Percentiles rank a stretch among this genome's conserved stretches.
phyloP scores from a whole-genome alignment of 2,888 invertebrate genomes.

The Monopis laevigella region DNA sequence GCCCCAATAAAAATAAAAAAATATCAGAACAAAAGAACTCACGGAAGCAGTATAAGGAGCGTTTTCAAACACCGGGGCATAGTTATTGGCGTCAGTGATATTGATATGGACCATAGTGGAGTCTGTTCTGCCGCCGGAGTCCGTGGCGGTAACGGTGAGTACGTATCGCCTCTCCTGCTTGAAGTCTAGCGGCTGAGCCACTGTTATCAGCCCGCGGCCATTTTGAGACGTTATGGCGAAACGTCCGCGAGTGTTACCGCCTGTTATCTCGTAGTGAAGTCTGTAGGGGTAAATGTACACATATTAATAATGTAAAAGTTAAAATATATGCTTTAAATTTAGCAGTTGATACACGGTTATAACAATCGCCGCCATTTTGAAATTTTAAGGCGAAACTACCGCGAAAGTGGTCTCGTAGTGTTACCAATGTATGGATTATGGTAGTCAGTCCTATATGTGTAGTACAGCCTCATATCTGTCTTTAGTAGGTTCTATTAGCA shows the following conservation, averaged over 20 bases:
- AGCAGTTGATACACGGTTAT: no score
- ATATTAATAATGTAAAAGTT: background rate
- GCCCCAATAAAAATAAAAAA: no score
- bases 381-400: no score
- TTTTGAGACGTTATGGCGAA: slow-evolving; percentile 93
- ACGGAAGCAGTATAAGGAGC: slow-evolving; percentile 89
- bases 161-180: slow-evolving; percentile 90
- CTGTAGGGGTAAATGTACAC: slow-evolving; percentile 28
- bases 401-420: no score
- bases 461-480: no score
- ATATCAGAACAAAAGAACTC: slow-evolving; percentile 25
- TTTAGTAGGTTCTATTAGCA: no score
- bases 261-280: slow-evolving; percentile 85
- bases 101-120: slow-evolving; percentile 91
- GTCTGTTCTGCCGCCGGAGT: slow-evolving; percentile 88
- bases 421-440: no score
- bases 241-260: slow-evolving; percentile 83
- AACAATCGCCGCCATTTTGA: no score
- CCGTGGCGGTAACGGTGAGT: slow-evolving; percentile 87
- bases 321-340: no score
- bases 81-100: slow-evolving; percentile 94
- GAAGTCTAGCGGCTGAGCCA: slow-evolving; percentile 91
- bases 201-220: slow-evolving; percentile 84
- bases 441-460: no score
- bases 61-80: slow-evolving; percentile 91